Evolutionary conservation across 2,888 invertebrate species (phyloP).

Genomic region (Xanthia togata): DNA sequence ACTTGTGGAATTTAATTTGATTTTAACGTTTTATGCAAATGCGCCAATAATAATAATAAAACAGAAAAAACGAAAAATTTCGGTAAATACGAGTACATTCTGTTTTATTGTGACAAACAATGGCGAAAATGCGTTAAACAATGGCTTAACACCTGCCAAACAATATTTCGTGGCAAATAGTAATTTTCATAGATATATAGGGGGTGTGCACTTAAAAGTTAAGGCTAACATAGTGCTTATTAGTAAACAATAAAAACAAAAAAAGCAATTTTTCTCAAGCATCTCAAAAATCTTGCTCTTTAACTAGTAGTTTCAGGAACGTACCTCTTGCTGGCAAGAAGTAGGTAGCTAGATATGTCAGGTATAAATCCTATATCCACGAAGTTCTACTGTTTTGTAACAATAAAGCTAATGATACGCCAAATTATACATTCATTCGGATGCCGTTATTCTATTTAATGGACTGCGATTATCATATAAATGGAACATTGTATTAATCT

Average conservation of each 20-base stretch:
- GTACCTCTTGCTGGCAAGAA: constrained; percentile 55
- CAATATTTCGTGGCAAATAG: background rate
- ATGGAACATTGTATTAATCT: constrained; percentile 55
- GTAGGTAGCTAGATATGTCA: constrained; percentile 6
- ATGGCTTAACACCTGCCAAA: background rate
- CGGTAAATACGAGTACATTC: too few species aligned
- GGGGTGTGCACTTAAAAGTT: background rate
- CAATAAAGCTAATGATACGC: constrained; percentile 47
- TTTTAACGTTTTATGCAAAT: background rate
- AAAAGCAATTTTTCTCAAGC: background rate
- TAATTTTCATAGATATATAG: background rate
- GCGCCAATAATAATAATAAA: too few species aligned
- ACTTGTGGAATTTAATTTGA: background rate
- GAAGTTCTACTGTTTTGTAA: constrained; percentile 32
- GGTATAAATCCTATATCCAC: constrained; percentile 6
- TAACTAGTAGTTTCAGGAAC: constrained; percentile 15
- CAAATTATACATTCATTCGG: constrained; percentile 61
- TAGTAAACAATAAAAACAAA: background rate
- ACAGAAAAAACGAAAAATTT: background rate
- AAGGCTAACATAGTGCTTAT: background rate
- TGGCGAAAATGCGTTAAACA: too few species aligned
- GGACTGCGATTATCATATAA: constrained; percentile 56
- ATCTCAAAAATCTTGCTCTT: constrained; percentile 20
- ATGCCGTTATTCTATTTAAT: constrained; percentile 59
- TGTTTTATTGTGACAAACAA: too few species aligned